Percentiles rank a stretch among this genome's conserved stretches.
These are phyloP conservation scores for Drosophila pseudotalamancana DNA, from an alignment of 2,888 invertebrate genomes.

Conservation along the genomic window DNA sequence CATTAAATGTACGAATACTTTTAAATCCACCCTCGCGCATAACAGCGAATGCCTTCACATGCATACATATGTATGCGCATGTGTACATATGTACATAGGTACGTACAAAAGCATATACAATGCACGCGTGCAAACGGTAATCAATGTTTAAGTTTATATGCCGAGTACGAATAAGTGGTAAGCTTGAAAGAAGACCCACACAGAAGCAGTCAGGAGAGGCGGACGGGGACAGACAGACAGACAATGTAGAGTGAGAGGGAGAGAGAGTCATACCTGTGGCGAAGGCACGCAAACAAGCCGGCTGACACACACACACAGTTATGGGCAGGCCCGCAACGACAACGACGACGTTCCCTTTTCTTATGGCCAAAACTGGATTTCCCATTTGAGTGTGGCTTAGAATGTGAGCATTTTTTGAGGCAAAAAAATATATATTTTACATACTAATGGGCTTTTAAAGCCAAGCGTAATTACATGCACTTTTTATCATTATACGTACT, in stretches of 20 bases:
- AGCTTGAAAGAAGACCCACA: conserved; percentile 66
- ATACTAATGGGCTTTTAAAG: conserved; percentile 71
- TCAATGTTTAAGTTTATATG: conserved; percentile 72
- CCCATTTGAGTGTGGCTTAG: conserved; percentile 67
- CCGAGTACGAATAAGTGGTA: conserved; percentile 55
- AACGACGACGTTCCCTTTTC: conserved; percentile 68
- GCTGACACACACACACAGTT: conserved; percentile 28
- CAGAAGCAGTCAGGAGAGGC: conserved; percentile 39
- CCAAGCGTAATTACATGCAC: conserved; percentile 74
- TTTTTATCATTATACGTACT: conserved; percentile 61
- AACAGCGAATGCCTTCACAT: conserved; percentile 37
- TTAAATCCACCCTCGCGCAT: conserved; percentile 54
- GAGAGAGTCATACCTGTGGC: conserved; percentile 38
- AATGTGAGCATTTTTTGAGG: conserved; percentile 59
- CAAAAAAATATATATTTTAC: conserved; percentile 50
- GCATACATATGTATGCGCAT: conserved; percentile 13
- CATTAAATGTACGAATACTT: conserved; percentile 18
- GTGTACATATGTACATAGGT: neutral
- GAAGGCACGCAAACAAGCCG: conserved; percentile 53
- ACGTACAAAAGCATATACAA: conserved; percentile 30
- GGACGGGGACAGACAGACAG: conserved; percentile 20
- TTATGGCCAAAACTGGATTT: conserved; percentile 78
- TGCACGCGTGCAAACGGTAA: conserved; percentile 67
- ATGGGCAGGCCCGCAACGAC: conserved; percentile 34
- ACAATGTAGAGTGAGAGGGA: conserved; percentile 5